phyloP scores from a whole-genome alignment of 1,140 invertebrate genomes.

The Euura lappo region DNA sequence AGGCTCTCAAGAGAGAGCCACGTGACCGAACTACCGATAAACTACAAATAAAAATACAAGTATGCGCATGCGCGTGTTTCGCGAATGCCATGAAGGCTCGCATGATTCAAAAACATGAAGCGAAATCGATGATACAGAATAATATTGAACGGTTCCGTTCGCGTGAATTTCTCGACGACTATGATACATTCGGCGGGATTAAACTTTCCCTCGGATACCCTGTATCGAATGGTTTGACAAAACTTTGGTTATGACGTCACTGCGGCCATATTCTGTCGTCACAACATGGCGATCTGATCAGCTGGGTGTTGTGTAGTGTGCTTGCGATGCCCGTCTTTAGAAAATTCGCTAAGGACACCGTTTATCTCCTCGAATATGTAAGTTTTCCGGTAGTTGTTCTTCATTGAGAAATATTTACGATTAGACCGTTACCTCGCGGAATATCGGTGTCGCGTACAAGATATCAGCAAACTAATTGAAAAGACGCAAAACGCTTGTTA shows the following conservation, averaged over 20 bases:
- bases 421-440: background rate
- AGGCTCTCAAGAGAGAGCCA: too few relatives aligned
- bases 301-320: constrained; percentile 60
- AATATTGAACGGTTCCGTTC: too few relatives aligned
- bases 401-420: background rate
- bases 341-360: constrained; percentile 38
- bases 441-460: background rate
- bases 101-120: too few relatives aligned
- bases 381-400: constrained; percentile 23
- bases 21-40: too few relatives aligned
- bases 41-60: too few relatives aligned
- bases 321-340: constrained; percentile 49
- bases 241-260: constrained; percentile 27
- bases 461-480: constrained; percentile 12
- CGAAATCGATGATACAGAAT: too few relatives aligned
- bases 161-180: too few relatives aligned
- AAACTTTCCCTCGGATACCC: too few relatives aligned
- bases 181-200: too few relatives aligned
- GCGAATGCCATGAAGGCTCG: too few relatives aligned
- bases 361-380: constrained; percentile 35
- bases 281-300: constrained; percentile 58
- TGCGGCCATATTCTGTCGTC: constrained; percentile 48
- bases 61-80: too few relatives aligned
- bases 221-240: too few relatives aligned
- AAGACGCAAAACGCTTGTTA: constrained; percentile 44